phyloP scores from a whole-genome alignment of 2,888 invertebrate genomes.

The Cerastoderma edule region DNA sequence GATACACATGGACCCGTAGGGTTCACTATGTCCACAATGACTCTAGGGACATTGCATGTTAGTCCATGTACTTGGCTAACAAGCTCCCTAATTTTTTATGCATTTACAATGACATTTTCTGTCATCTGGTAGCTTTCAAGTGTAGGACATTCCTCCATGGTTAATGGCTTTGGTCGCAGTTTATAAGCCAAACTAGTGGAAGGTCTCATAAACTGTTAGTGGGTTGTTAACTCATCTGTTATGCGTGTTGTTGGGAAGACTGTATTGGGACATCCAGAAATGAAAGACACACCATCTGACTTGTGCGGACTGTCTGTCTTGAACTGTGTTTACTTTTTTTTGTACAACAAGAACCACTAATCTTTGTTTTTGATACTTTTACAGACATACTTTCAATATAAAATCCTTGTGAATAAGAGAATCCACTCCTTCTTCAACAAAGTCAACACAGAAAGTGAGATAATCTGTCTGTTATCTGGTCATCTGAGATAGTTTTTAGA shows the following conservation, averaged over 20 bases:
- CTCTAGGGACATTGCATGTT: slow-evolving; percentile 8
- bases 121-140: background rate
- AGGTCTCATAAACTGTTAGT: background rate
- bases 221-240: background rate
- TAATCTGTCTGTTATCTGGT: background rate
- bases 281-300: too few relatives aligned
- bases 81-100: background rate
- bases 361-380: background rate
- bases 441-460: slow-evolving; percentile 1
- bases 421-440: background rate
- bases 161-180: background rate
- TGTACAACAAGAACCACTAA: background rate
- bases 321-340: slow-evolving; percentile 2
- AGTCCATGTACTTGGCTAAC: slow-evolving; percentile 8
- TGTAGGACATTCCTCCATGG: background rate
- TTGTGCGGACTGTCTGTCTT: background rate
- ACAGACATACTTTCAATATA: background rate
- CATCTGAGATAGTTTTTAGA: background rate
- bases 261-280: background rate
- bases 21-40: background rate
- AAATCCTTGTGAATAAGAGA: background rate
- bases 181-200: background rate
- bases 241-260: background rate
- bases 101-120: background rate
- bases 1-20: too few relatives aligned